phyloP scores from a whole-genome alignment of 1,140 invertebrate species.

The Dinoponera quadriceps region DNA sequence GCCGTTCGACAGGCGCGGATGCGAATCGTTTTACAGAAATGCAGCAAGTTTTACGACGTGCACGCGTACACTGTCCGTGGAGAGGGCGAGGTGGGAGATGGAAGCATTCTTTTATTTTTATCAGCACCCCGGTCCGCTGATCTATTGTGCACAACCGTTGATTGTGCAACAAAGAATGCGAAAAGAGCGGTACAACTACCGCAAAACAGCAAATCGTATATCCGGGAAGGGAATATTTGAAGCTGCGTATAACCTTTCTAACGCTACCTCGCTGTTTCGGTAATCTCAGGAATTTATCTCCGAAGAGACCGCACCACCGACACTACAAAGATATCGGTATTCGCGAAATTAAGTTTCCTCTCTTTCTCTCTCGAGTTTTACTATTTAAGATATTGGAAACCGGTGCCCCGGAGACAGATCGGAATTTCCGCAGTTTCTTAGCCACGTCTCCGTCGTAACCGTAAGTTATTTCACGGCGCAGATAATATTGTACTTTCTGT shows the following conservation, averaged over 20 bases:
- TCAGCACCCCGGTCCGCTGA: not conserved
- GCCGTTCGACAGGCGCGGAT: not conserved
- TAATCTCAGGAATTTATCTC: constrained; percentile 53
- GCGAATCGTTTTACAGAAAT: not conserved
- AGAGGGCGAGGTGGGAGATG: too few species aligned
- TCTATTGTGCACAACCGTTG: not conserved
- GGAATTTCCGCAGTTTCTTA: constrained; percentile 56
- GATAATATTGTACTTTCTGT: constrained; percentile 49
- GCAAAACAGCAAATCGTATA: not conserved
- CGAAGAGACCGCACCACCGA: constrained; percentile 39
- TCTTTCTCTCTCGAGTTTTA: constrained; percentile 43
- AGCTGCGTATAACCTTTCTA: constrained; percentile 19
- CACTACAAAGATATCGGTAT: constrained; percentile 49
- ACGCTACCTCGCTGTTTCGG: constrained; percentile 13
- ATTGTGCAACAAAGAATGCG: not conserved
- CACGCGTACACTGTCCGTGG: not conserved
- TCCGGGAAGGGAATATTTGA: constrained; percentile 14
- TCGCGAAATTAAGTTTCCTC: constrained; percentile 43
- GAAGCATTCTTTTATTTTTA: not conserved
- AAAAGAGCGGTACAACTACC: not conserved
- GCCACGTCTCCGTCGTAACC: constrained; percentile 50
- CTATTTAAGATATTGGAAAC: constrained; percentile 48
- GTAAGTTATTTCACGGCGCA: constrained; percentile 53
- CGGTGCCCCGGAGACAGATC: constrained; percentile 29
- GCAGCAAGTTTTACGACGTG: not conserved